These are phyloP conservation scores for Ceuthmochares aereus DNA, from an alignment of 2,113 vertebrate species.

Conservation along the genomic window DNA sequence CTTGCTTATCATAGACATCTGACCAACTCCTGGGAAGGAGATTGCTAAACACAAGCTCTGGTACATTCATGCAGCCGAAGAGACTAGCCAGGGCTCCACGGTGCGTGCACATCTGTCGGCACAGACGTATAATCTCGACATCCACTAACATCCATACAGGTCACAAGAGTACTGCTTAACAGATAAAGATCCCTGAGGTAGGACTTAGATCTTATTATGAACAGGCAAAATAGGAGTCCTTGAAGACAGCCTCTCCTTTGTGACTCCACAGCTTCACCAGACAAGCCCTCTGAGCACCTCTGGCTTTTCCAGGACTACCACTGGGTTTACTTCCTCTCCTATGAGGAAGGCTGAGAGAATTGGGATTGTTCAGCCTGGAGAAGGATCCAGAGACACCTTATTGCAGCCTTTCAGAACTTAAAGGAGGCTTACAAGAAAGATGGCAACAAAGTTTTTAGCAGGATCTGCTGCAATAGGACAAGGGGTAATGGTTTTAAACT, in stretches of 20 bases:
- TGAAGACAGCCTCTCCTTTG: not conserved
- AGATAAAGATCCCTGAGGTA: not conserved
- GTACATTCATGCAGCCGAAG: accelerated
- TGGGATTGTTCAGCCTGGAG: not conserved
- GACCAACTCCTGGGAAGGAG: not conserved
- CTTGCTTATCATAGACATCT: not conserved
- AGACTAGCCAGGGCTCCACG: not conserved
- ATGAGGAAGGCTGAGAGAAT: not conserved
- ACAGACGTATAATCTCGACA: accelerated
- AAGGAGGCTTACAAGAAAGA: not conserved
- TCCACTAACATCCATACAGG: not conserved
- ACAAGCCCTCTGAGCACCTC: not conserved
- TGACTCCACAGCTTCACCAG: not conserved
- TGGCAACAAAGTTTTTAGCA: not conserved
- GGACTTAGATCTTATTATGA: not conserved
- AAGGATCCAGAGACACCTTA: not conserved
- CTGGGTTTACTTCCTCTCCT: not conserved
- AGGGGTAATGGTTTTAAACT: not conserved
- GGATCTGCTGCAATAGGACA: not conserved
- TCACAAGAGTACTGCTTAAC: not conserved
- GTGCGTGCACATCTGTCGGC: accelerated
- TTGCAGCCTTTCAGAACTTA: not conserved
- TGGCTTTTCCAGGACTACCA: not conserved
- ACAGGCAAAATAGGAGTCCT: not conserved
- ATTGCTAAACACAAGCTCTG: accelerated